Percentiles rank a stretch among this genome's conserved stretches.
These are phyloP conservation scores for Caenorhabditis sp. DNA, from an alignment of 2,888 invertebrate species.

Conservation along the genomic window DNA sequence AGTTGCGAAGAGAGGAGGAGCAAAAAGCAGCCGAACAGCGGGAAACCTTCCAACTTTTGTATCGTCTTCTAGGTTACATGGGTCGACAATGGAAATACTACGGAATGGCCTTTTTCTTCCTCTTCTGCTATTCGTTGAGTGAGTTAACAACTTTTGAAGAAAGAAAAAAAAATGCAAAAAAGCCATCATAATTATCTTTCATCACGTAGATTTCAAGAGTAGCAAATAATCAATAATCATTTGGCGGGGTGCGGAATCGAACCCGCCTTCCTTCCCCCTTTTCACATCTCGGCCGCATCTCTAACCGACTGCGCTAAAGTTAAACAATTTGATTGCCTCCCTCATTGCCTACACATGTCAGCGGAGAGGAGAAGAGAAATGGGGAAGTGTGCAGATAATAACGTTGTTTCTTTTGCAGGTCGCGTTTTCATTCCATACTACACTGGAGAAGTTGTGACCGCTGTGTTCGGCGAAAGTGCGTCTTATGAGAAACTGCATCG, in stretches of 20 bases:
- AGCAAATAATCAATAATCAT: slow-evolving; percentile 45
- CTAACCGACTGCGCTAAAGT: slow-evolving; percentile 35
- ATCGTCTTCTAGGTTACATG: slow-evolving; percentile 67
- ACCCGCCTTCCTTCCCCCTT: slow-evolving; percentile 11
- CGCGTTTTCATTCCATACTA: slow-evolving; percentile 70
- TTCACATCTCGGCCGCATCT: not conserved
- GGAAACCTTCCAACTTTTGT: slow-evolving; percentile 66
- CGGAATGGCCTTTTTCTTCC: slow-evolving; percentile 64
- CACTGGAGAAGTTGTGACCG: slow-evolving; percentile 69
- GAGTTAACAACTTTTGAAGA: slow-evolving; percentile 28
- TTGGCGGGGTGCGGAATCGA: slow-evolving; percentile 21
- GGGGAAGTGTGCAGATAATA: not conserved
- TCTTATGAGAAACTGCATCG: slow-evolving; percentile 63
- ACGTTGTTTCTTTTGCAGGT: slow-evolving; percentile 48
- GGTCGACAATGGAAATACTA: slow-evolving; percentile 67
- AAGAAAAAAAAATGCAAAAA: slow-evolving; percentile 15
- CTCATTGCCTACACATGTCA: slow-evolving; percentile 6
- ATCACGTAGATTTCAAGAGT: slow-evolving; percentile 41
- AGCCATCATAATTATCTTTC: slow-evolving; percentile 40
- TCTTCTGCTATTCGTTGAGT: slow-evolving; percentile 67
- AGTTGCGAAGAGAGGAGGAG: slow-evolving; percentile 53
- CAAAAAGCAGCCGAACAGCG: slow-evolving; percentile 61
- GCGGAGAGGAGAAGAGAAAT: not conserved
- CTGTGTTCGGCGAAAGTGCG: slow-evolving; percentile 63
- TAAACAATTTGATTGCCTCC: slow-evolving; percentile 18